These are phyloP conservation scores for Diplolepis rosae DNA, from an alignment of 2,888 invertebrate species.

Conservation along the genomic window DNA sequence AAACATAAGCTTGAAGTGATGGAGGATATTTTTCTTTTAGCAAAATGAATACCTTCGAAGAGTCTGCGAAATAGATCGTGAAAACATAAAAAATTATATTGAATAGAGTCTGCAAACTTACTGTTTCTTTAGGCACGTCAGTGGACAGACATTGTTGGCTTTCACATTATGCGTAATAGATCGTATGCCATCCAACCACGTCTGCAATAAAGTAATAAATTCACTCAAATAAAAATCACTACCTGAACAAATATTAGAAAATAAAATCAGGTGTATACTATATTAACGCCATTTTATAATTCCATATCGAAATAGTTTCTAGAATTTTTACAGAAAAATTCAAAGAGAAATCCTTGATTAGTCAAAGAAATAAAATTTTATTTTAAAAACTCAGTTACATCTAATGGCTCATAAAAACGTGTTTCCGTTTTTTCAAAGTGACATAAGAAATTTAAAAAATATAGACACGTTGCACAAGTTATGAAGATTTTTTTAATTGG, in stretches of 20 bases:
- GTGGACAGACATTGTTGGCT: constrained; percentile 98
- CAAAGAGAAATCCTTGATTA: neutral
- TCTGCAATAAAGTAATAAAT: constrained; percentile 77
- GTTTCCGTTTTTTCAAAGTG: neutral
- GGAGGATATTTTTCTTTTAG: neutral
- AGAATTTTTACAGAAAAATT: neutral
- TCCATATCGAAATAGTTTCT: neutral
- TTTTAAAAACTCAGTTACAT: neutral
- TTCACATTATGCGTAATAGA: constrained; percentile 98
- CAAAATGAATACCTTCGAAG: neutral
- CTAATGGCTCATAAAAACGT: neutral
- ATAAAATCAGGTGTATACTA: neutral
- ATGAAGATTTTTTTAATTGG: neutral
- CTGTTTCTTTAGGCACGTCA: constrained; percentile 99
- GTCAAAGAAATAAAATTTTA: neutral
- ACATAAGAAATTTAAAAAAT: neutral
- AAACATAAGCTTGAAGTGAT: neutral
- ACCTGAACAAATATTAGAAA: neutral
- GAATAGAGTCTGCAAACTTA: constrained; percentile 79
- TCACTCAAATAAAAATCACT: constrained; percentile 31
- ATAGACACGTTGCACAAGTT: neutral
- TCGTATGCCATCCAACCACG: constrained; percentile 96
- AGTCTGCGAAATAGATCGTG: neutral
- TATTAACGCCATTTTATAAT: too few species aligned
- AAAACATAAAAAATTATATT: constrained; percentile 37